Conservation (phyloP, 2,797 vertebrate species). For the Clarias laeviceps region DNA sequence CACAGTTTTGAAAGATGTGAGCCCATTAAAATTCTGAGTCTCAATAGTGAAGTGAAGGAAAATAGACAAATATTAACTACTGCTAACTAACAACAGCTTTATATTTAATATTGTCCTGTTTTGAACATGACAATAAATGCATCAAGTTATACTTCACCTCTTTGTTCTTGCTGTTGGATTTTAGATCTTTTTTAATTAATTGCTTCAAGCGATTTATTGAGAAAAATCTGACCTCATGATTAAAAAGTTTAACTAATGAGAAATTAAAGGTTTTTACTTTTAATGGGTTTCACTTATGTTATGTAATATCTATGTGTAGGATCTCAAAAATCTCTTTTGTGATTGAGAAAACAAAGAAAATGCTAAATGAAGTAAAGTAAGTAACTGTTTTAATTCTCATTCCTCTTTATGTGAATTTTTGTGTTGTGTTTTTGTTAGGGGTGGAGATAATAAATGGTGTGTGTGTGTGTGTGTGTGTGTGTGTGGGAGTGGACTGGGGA, state of each 20-base stretch:
- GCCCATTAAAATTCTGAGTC: not conserved
- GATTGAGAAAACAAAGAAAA: not conserved
- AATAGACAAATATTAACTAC: not conserved
- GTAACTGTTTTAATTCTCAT: not conserved
- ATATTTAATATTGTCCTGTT: not conserved
- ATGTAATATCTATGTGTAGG: not conserved
- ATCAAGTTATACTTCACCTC: not conserved
- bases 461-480: conserved; percentile 6
- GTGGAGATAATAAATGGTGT: conserved; percentile 5
- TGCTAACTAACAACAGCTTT: not conserved
- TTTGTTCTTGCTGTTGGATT: not conserved
- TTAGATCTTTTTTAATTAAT: not conserved
- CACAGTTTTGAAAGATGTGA: not conserved
- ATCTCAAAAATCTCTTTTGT: not conserved
- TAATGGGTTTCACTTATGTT: not conserved
- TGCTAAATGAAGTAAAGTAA: not conserved
- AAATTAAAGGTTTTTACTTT: not conserved
- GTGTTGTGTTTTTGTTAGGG: conserved; percentile 8
- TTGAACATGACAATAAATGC: not conserved
- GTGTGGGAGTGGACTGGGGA: not conserved
- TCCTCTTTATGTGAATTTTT: conserved; percentile 2
- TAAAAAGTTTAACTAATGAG: not conserved
- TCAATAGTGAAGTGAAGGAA: not conserved
- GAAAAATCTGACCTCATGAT: not conserved
- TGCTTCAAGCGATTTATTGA: not conserved